Conservation (phyloP, 92 coral and sea anemone genomes). For the Isaurus tuberculatus region DNA sequence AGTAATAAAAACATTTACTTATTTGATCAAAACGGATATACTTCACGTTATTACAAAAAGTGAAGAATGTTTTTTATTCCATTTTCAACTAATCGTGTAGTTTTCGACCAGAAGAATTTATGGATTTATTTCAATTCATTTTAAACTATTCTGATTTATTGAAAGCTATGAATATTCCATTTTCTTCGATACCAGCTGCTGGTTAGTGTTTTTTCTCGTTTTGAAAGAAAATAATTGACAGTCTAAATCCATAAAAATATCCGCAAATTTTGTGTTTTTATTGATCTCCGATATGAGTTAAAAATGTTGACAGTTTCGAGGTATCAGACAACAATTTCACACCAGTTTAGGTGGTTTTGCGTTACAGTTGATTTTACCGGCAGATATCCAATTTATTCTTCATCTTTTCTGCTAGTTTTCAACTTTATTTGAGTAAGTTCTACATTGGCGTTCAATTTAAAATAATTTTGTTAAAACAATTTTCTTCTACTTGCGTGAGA, state of each 20-base stretch:
- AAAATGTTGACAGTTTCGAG: not conserved
- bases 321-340: not conserved
- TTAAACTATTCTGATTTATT: not conserved
- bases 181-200: slow-evolving; percentile 2
- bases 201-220: not conserved
- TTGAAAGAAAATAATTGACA: slow-evolving; percentile 3
- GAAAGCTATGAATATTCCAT: not conserved
- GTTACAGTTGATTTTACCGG: not conserved
- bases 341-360: not conserved
- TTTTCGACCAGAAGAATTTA: not conserved
- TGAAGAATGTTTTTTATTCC: not conserved
- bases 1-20: not conserved
- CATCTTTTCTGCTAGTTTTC: not conserved
- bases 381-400: not conserved
- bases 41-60: not conserved
- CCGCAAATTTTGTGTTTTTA: not conserved
- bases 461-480: not conserved
- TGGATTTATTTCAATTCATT: not conserved
- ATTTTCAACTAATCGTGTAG: not conserved
- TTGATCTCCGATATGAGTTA: not conserved
- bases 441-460: slow-evolving; percentile 11
- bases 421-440: not conserved
- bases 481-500: not conserved
- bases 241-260: not conserved
- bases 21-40: not conserved